Conservation (phyloP, 2,113 vertebrate genomes). For the Lipotes vexillifer region DNA sequence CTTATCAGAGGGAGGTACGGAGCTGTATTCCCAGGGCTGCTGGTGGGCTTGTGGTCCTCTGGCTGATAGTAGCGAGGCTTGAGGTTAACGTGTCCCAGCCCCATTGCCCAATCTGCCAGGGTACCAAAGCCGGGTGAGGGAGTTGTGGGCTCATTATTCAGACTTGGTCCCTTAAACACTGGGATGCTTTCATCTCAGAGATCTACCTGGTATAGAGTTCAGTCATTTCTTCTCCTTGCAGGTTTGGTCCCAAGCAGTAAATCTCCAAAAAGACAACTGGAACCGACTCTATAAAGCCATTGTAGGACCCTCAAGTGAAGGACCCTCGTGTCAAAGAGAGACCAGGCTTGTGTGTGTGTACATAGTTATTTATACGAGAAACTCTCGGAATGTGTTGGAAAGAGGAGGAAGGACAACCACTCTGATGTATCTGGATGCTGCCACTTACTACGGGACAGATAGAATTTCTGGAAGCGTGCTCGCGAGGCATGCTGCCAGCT, state of each 20-base stretch:
- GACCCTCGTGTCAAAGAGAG: constrained; percentile 67
- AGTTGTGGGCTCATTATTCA: neutral
- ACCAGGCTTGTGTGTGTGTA: constrained; percentile 61
- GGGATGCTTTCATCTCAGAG: neutral
- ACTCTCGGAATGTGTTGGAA: constrained; percentile 24
- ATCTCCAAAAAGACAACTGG: constrained; percentile 80
- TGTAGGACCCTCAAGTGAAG: constrained; percentile 56
- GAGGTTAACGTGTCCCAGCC: neutral
- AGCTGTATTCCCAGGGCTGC: neutral
- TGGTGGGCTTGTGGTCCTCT: neutral
- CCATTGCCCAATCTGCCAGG: neutral
- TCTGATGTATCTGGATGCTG: constrained; percentile 19
- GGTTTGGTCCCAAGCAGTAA: constrained; percentile 76
- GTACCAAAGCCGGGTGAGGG: neutral
- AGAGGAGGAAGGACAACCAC: constrained; percentile 50
- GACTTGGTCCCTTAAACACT: neutral
- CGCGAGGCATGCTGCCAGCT: constrained; percentile 64
- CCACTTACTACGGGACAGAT: constrained; percentile 36
- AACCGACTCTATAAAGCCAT: constrained; percentile 80
- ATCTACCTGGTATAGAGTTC: neutral
- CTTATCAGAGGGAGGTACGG: constrained; percentile 76
- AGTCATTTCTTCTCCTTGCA: constrained; percentile 46
- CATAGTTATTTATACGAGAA: constrained; percentile 72
- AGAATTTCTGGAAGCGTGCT: constrained; percentile 34
- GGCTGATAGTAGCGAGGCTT: neutral